Evolutionary conservation across 1,140 invertebrate genomes (phyloP), one percentile per base, ranked within the genome.

Genomic region (Aphaenogaster floridana): DNA sequence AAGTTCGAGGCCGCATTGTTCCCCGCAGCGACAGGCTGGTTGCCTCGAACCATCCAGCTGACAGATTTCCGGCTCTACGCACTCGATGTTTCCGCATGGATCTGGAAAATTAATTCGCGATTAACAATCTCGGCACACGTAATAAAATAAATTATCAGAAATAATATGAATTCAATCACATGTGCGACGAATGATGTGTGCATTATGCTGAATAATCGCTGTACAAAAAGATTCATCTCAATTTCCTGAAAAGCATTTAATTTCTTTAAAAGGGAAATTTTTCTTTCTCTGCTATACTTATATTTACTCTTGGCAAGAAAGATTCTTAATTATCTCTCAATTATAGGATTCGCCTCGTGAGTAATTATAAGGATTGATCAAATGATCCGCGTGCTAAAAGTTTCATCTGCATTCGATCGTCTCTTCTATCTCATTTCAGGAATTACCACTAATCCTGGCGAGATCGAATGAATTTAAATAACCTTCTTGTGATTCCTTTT

Each of bases 61-160:
- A 95, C 98, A 99, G 91, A 98, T 96, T 95, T 98, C 97, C 13
- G 97, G 97, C 77, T 97, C 97, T 1, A 97, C 96, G 95, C 98
- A 99, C 69, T 96, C 96, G 17, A 98, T 96, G 86, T 96, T 96
- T 11, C 96, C 95, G 92, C 98, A 99, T 3, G 98, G 98, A 96
- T 99, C 98, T 99, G 96, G 34, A 96, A 95, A 91, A 92, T 91
- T 89, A 84, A 64, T 86, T 89, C 48, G 59, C 54, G 42, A 34
- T 69, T 28, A 39, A 42, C 21, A 42, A 1, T 36, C 6, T 59
- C 6, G 11, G 17, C 4, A 17, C 15, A 42, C 54, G 34, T n/a
- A n/a, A 57, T 21, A 7, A 54, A 36, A 57, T 34, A 42, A 45
- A 77, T 77, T 45, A 50, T 11, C 45, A 42, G 5, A 15, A 78